Evolutionary conservation across 1,140 invertebrate species (phyloP), one percentile per base, ranked within the genome.

Genomic region (Telenomus remus): DNA sequence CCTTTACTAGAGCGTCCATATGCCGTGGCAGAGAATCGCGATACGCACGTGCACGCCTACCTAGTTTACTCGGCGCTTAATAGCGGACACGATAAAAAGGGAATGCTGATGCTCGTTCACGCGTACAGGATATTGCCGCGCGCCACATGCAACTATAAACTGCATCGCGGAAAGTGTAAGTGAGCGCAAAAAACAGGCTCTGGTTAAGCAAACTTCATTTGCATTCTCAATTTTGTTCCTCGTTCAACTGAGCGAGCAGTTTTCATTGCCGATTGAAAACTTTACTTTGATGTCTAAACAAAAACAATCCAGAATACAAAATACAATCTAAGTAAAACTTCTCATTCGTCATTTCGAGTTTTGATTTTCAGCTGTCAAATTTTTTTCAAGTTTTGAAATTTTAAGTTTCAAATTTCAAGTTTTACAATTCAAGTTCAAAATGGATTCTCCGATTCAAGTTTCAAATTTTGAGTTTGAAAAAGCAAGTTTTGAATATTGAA

Each of bases 31-130:
- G 68, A 72, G 68, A 64, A 77, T 69, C 68, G 68, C 57, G 55
- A 69, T 73, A 69, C 69, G 53, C 64, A 70, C 75, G 75, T 78
- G 69, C 69, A 78, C 75, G 64, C 69, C 75, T 69, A 78, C 75
- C 69, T 73, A 78, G 64, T 78, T 78, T 73, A 51, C 74, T 72
- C 63, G 59, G 47, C 48, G 54, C 61, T 72, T 71, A 77, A 77
- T 77, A 77, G 65, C 55, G 56, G 63, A 54, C 74, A 57, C 61
- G 66, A 68, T 71, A 76, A 76, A 71, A 71, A 76, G 56, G 39
- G 66, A 71, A 66, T 63, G 44, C 56, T 55, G 57, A 66, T 66
- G 61, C 51, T 73, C 61, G 61, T 65, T 70, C 59, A 59, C 59
- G 63, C 64, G 57, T 51, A 55, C 71, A 51, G 16, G 16, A 63